phyloP scores from a whole-genome alignment of 2,888 invertebrate genomes.

The Scrobipalpa atriplicella region DNA sequence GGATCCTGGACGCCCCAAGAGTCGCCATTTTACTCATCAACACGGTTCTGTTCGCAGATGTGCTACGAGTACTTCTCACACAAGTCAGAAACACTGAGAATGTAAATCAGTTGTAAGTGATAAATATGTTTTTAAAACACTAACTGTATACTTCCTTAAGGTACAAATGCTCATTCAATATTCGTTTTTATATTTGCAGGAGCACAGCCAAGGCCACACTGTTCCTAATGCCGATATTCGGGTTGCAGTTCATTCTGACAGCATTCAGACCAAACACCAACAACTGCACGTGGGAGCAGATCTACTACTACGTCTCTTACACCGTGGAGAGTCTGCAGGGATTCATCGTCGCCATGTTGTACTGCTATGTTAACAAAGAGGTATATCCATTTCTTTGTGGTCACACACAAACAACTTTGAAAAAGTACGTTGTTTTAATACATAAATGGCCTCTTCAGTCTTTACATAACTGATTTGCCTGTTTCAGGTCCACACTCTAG shows the following conservation, averaged over 20 bases:
- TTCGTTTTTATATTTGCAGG: slow-evolving; percentile 57
- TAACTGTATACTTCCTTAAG: neutral
- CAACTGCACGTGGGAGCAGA: slow-evolving; percentile 77
- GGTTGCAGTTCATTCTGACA: slow-evolving; percentile 85
- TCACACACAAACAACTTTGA: no score
- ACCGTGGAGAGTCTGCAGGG: slow-evolving; percentile 84
- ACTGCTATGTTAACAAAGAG: slow-evolving; percentile 86
- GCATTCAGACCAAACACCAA: slow-evolving; percentile 79
- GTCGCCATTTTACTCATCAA: slow-evolving; percentile 83
- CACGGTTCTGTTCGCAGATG: slow-evolving; percentile 83
- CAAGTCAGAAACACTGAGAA: slow-evolving; percentile 83
- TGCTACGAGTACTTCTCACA: slow-evolving; percentile 84
- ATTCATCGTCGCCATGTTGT: slow-evolving; percentile 84
- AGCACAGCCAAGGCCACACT: slow-evolving; percentile 85
- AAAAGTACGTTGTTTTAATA: neutral
- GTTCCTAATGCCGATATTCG: slow-evolving; percentile 87
- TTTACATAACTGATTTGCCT: neutral
- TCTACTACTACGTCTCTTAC: slow-evolving; percentile 83
- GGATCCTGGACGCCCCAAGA: slow-evolving; percentile 84
- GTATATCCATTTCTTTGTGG: no score
- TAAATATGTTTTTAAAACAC: neutral
- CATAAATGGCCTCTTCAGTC: neutral
- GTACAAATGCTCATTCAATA: no score
- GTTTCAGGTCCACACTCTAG: slow-evolving; percentile 66
- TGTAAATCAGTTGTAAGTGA: slow-evolving; percentile 71